phyloP scores from a whole-genome alignment of 2,888 invertebrate genomes.

The Leucophenga montana region DNA sequence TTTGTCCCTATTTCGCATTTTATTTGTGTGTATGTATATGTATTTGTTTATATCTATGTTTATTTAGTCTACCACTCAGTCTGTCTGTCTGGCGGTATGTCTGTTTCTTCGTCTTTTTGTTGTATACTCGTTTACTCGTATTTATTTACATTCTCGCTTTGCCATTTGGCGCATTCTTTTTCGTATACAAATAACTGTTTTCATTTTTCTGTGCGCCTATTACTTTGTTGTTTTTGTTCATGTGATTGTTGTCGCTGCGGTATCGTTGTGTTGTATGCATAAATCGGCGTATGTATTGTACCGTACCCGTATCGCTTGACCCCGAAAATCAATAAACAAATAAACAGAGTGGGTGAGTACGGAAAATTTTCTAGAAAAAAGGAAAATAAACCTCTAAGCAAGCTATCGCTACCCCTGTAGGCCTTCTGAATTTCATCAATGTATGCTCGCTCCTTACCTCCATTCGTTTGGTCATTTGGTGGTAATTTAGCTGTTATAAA shows the following conservation, averaged over 20 bases:
- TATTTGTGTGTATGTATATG: slow-evolving; percentile 8
- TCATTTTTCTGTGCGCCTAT: slow-evolving; percentile 51
- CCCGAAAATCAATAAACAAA: not conserved
- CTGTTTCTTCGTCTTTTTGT: not conserved
- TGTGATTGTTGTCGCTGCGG: slow-evolving; percentile 36
- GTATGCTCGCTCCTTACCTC: too few species aligned
- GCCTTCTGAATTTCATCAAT: too few species aligned
- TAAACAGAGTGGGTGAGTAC: not conserved
- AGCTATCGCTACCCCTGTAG: too few species aligned
- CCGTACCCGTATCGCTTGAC: too few species aligned
- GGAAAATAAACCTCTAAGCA: too few species aligned
- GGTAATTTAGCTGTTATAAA: not conserved
- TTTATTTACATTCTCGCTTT: slow-evolving; percentile 26
- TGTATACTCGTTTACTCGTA: slow-evolving; percentile 42
- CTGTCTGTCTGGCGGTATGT: not conserved
- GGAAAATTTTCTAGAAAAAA: too few species aligned
- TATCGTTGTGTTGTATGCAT: slow-evolving; percentile 34
- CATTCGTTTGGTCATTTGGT: too few species aligned
- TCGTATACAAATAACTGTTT: not conserved
- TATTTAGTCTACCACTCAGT: slow-evolving; percentile 35
- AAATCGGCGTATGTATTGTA: not conserved
- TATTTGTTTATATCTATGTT: slow-evolving; percentile 10
- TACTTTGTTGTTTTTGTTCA: slow-evolving; percentile 52
- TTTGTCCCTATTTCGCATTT: not conserved
- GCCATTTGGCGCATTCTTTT: slow-evolving; percentile 34